Conservation (phyloP, 2,797 vertebrate genomes). For the Scolopax bukidnonensis region DNA sequence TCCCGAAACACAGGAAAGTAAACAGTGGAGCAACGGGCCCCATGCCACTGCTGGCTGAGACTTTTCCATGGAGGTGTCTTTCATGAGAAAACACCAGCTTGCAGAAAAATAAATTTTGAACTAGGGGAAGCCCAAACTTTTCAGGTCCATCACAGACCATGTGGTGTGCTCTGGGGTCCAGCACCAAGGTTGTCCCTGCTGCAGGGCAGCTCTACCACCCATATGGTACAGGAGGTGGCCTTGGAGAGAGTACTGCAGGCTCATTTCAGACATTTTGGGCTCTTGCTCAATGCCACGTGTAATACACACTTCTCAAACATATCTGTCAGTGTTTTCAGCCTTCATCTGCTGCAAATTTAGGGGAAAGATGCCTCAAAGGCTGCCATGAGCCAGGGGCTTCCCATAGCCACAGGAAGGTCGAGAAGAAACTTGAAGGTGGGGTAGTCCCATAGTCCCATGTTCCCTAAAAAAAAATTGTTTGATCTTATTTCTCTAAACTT, state of each 20-base stretch:
- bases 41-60: rapidly evolving
- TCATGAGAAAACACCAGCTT: neutral
- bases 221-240: rapidly evolving
- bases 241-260: neutral
- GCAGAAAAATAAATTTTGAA: neutral
- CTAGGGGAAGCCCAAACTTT: neutral
- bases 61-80: neutral
- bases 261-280: neutral
- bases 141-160: neutral
- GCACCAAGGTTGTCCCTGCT: neutral
- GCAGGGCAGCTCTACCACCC: neutral
- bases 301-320: neutral
- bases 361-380: neutral
- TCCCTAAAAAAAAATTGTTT: neutral
- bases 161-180: neutral
- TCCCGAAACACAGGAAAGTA: neutral
- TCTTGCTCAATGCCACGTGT: neutral
- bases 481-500: neutral
- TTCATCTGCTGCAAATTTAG: neutral
- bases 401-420: neutral
- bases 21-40: neutral
- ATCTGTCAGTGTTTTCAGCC: neutral
- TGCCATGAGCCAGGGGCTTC: neutral
- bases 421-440: neutral
- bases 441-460: neutral